Evolutionary conservation across 2,888 invertebrate genomes (phyloP).

Genomic region (Allolobophora icterica): DNA sequence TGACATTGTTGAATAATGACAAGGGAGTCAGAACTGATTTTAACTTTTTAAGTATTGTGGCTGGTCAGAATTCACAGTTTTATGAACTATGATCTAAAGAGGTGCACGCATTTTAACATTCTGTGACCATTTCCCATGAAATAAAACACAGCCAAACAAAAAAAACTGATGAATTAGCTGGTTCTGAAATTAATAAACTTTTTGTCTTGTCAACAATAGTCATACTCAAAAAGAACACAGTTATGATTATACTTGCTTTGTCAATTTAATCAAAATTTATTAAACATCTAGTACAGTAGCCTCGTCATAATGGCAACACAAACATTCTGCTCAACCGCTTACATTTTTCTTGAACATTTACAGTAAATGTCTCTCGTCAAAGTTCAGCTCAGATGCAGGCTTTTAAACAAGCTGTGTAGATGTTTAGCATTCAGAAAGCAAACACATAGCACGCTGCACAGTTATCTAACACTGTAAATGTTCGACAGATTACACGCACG

Average conservation of each 20-base stretch:
- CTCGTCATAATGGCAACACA: background rate
- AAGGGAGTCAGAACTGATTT: too few relatives aligned
- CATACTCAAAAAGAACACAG: background rate
- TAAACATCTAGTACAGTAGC: background rate
- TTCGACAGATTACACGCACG: background rate
- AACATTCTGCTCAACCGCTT: background rate
- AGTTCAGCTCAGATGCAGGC: background rate
- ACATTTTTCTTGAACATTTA: background rate
- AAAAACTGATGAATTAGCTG: too few relatives aligned
- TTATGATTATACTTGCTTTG: background rate
- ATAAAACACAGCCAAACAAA: too few relatives aligned
- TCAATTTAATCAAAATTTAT: background rate
- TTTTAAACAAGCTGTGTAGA: constrained; percentile 17
- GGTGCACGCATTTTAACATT: too few relatives aligned
- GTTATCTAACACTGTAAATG: background rate
- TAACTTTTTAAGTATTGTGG: too few relatives aligned
- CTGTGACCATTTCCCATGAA: too few relatives aligned
- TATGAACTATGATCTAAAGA: too few relatives aligned
- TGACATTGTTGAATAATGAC: too few relatives aligned
- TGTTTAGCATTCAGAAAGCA: background rate
- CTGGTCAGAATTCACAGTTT: too few relatives aligned
- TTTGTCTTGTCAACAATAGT: background rate
- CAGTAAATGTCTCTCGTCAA: background rate
- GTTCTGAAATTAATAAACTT: too few relatives aligned
- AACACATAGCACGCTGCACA: background rate